Evolutionary conservation across 2,888 invertebrate species (phyloP), one percentile per base, ranked within the genome.

Genomic region (Spodoptera picta): DNA sequence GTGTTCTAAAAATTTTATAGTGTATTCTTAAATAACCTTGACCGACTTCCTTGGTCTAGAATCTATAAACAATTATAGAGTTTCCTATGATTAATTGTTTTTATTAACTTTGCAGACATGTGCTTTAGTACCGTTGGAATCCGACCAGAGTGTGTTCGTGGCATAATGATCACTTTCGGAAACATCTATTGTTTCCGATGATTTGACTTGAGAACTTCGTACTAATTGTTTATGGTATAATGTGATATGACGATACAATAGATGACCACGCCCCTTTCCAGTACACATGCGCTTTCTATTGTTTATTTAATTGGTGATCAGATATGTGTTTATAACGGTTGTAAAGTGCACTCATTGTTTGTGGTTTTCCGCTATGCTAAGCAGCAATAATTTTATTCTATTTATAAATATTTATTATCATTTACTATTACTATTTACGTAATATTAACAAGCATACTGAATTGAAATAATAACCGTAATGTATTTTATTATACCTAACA

Each of bases 261-360:
- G 76, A 67, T 46, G 58, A 65, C 69, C 68, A 83, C 87, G 86
- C 85, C 87, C 82, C 83, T 77, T 76, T 62, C 61, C 11, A 19
- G 54, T 62, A 11, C 23, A 31, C 23, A 31, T 50, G 72, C 63
- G 76, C 87, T 84, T 68, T 84, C 87, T 84, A 83, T 84, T 78
- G 82, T 82, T 80, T 83, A 81, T 80, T 73, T 36, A 36, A 36
- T 36, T 36, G 36, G 36, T 9, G 36, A 36, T 36, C 36, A 7
- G 36, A 54, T 48, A 46, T 52, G 24, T 24, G 36, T 54, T 68
- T 42, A 49, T 36, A 48, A 41, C 14, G 27, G 45, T 61, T 73
- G 51, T 43, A 41, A 12, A 36, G 36, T 11, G 11, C 47, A 24
- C 24, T 24, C 10, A 23, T 14, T 47, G 47, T 23, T 23, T 24